These are phyloP conservation scores for Zaprionus nigranus DNA, from an alignment of 1,140 invertebrate genomes.

Conservation along the genomic window DNA sequence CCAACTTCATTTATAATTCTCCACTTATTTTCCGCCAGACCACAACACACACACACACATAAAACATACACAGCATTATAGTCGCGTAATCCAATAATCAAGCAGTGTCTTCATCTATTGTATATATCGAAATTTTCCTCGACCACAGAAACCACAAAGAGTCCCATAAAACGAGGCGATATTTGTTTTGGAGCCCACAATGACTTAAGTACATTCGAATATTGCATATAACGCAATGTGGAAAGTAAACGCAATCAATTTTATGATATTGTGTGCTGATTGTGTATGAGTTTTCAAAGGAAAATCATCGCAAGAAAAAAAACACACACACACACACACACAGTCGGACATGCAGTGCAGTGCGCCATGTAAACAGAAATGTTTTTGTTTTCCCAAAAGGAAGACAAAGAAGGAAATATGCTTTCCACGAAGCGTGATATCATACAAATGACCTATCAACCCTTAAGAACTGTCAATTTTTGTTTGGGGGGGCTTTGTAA, in stretches of 20 bases:
- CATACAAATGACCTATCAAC: constrained; percentile 8
- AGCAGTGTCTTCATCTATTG: constrained; percentile 2
- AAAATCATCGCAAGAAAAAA: constrained; percentile 6
- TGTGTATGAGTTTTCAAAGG: constrained; percentile 17
- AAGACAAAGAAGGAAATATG: not conserved
- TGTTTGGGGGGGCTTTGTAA: not conserved
- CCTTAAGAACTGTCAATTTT: constrained; percentile 7
- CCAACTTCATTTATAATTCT: constrained; percentile 6
- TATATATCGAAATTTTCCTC: constrained; percentile 5
- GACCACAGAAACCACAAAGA: not conserved
- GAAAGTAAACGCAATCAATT: constrained; percentile 35
- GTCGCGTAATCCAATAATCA: constrained; percentile 6
- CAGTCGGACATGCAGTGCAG: not conserved
- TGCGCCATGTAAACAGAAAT: not conserved
- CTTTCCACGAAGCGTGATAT: constrained; percentile 11
- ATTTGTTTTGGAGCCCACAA: constrained; percentile 9
- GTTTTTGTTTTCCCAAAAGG: not conserved
- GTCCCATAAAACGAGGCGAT: not conserved
- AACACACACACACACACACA: constrained; percentile 2
- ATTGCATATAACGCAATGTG: constrained; percentile 11
- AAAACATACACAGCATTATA: not conserved
- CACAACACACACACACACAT: not conserved
- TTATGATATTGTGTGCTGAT: constrained; percentile 35
- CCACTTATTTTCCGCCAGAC: constrained; percentile 7
- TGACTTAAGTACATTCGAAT: not conserved